Evolutionary conservation across 1,140 invertebrate species (phyloP), one percentile per base, ranked within the genome.

Genomic region (Conus ventricosus): DNA sequence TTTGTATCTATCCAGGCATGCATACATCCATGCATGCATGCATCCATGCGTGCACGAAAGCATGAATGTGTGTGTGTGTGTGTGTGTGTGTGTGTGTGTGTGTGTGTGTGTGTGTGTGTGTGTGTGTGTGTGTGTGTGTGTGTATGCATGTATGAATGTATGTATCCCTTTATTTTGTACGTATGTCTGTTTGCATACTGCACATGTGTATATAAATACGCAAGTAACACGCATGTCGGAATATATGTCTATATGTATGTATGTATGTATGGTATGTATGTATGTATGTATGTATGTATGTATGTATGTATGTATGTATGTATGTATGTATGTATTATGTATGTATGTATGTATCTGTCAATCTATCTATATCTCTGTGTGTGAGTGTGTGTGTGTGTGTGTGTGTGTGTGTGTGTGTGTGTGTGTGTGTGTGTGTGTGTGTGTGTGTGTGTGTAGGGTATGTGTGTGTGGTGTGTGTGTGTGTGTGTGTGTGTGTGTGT

Each of bases 71-170:
- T 23, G 67, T 23, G 67, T 71, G 67, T 71, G 67, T 71, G 67
- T 71, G 67, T 23, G 67, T 71, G 13, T 20, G 67, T 71, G 67
- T 71, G 67, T 71, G 67, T 71, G 23, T 23, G 67, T 71, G 67
- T 23, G 67, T 71, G 67, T 71, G 67, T 71, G 67, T 71, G 67
- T 71, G 67, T 71, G 67, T 71, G 67, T 71, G 67, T 71, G 67
- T 71, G 67, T 71, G 67, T 71, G 67, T 71, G 67, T 23, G 67
- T 23, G 67, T 71, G 67, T 71, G 67, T 71, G 67, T 71, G 67
- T 71, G 67, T 71, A 20, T 13, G 67, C 10, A 20, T 23, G 67
- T 23, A 20, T 71, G 67, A 5, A 20, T 71, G 67, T 71, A 20
- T 23, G 67, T 71, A 6, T 20, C 11, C 20, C 11, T 71, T 11